Evolutionary conservation across 2,113 vertebrate genomes (phyloP).

Genomic region (Struthidea cinerea): DNA sequence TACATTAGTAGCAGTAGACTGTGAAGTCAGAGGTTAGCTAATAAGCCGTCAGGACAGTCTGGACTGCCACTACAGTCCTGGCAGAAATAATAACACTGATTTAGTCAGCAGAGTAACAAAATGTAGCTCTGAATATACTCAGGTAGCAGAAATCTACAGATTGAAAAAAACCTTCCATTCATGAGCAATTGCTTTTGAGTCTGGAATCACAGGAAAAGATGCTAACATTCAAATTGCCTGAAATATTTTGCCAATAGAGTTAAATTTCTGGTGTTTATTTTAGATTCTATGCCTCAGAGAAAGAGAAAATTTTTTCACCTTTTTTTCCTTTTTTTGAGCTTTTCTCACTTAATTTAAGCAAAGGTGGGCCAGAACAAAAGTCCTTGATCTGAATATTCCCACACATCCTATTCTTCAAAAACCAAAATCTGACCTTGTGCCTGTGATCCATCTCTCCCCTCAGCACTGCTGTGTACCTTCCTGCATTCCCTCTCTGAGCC

Average conservation of each 20-base stretch:
- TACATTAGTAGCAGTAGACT: background rate
- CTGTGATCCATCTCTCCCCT: background rate
- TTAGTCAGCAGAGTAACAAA: background rate
- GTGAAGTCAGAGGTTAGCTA: conserved; percentile 20
- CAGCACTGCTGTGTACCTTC: background rate
- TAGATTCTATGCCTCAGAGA: background rate
- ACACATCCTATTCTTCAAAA: background rate
- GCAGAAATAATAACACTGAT: background rate
- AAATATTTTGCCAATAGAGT: background rate
- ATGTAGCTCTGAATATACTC: background rate
- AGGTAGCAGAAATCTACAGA: background rate
- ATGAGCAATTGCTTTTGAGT: background rate
- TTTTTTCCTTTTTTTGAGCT: background rate
- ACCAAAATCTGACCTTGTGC: background rate
- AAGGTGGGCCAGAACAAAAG: background rate
- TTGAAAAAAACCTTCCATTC: background rate
- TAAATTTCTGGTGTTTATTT: background rate
- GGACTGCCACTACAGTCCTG: background rate
- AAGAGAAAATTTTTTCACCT: background rate
- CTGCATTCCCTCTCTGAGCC: background rate
- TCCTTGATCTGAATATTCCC: background rate
- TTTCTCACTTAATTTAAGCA: background rate
- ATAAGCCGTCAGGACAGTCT: background rate
- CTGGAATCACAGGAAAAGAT: background rate
- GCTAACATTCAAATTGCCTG: background rate